These are phyloP conservation scores for Schizopygopsis pylzovi DNA, from an alignment of 2,797 vertebrate genomes.

Conservation along the genomic window DNA sequence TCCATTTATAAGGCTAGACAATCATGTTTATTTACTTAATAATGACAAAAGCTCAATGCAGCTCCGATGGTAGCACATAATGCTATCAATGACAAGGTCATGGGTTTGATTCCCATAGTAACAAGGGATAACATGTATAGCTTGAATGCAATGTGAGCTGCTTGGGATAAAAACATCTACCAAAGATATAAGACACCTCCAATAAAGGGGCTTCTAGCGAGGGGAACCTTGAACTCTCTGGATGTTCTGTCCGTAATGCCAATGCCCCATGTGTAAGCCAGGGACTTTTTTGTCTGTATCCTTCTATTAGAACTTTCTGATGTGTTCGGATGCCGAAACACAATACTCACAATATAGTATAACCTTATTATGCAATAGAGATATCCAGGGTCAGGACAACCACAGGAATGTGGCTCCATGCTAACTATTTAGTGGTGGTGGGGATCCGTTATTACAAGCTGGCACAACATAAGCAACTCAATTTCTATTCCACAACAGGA, in stretches of 20 bases:
- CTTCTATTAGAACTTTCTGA: slow-evolving; percentile 41
- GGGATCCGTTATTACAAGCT: slow-evolving; percentile 26
- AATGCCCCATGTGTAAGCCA: slow-evolving; percentile 33
- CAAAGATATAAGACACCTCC: neutral
- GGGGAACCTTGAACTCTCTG: slow-evolving; percentile 16
- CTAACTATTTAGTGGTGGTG: slow-evolving; percentile 41
- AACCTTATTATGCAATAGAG: slow-evolving; percentile 50
- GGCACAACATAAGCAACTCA: slow-evolving; percentile 38
- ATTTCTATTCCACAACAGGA: slow-evolving; percentile 41
- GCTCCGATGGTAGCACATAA: neutral
- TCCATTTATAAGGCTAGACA: neutral
- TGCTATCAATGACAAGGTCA: neutral
- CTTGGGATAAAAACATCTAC: neutral
- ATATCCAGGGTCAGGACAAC: slow-evolving; percentile 19
- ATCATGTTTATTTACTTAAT: slow-evolving; percentile 2
- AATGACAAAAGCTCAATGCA: neutral
- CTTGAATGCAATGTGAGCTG: neutral
- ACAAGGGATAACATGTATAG: neutral
- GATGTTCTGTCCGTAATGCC: slow-evolving; percentile 9
- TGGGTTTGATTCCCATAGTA: neutral
- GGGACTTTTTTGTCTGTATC: slow-evolving; percentile 57
- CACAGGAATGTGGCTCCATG: slow-evolving; percentile 36
- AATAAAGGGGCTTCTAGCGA: neutral
- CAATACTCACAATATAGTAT: slow-evolving; percentile 37
- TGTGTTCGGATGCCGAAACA: slow-evolving; percentile 45